These are phyloP conservation scores for Pelmatolapia mariae DNA, from an alignment of 2,113 vertebrate genomes.

Conservation along the genomic window DNA sequence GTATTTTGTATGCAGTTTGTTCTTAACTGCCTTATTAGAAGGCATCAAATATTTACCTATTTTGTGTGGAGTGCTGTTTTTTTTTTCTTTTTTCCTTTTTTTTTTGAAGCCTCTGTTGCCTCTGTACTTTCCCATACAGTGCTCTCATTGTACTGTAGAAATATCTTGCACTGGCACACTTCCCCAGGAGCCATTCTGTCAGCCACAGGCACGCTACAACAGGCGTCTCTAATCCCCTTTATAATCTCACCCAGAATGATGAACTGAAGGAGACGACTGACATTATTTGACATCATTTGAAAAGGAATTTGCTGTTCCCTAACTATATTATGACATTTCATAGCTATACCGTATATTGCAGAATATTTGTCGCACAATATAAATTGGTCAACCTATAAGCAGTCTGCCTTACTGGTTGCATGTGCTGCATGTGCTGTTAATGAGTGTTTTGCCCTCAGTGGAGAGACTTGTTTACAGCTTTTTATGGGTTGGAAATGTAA, in stretches of 20 bases:
- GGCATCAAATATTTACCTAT: slow-evolving; percentile 15
- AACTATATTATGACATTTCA: slow-evolving; percentile 5
- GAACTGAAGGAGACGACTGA: slow-evolving; percentile 34
- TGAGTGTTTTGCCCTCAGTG: neutral
- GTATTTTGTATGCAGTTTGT: slow-evolving; percentile 17
- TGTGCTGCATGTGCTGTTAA: slow-evolving; percentile 6
- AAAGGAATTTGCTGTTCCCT: slow-evolving; percentile 6
- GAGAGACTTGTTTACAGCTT: neutral
- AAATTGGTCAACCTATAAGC: neutral
- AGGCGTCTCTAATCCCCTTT: slow-evolving; percentile 39
- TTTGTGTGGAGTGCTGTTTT: neutral
- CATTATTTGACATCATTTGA: slow-evolving; percentile 18
- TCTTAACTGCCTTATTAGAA: neutral
- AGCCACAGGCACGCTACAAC: slow-evolving; percentile 45
- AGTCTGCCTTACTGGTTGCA: neutral
- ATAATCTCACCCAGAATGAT: slow-evolving; percentile 41
- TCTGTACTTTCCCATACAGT: slow-evolving; percentile 24
- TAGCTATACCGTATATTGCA: neutral
- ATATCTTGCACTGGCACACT: slow-evolving; percentile 26
- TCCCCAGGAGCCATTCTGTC: slow-evolving; percentile 52
- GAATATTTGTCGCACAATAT: neutral
- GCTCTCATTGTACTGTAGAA: slow-evolving; percentile 49
- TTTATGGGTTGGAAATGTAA: neutral
- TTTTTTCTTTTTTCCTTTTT: neutral
- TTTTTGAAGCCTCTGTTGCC: neutral